Conservation (phyloP, 2,888 invertebrate species). For the Campoletis raptor region DNA sequence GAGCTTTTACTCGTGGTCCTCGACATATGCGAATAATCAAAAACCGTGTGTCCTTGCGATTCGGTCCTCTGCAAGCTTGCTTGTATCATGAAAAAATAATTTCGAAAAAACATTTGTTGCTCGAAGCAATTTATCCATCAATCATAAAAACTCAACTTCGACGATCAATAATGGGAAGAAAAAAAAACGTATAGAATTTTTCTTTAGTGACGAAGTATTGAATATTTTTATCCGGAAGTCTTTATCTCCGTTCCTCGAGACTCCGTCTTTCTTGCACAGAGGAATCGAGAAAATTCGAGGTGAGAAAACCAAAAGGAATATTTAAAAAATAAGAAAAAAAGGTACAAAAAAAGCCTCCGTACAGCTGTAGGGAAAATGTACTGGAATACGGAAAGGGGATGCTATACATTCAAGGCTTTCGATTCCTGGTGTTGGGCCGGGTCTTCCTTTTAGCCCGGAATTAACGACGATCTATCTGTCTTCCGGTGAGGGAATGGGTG, state of each 20-base stretch:
- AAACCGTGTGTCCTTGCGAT: not conserved
- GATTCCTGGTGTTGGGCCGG: conserved; percentile 30
- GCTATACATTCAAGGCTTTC: conserved; percentile 41
- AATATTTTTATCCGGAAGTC: not conserved
- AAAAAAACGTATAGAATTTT: not conserved
- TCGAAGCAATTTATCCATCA: conserved; percentile 8
- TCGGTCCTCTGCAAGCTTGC: not conserved
- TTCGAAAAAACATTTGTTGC: not conserved
- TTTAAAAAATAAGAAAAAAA: conserved; percentile 1
- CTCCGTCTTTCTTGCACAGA: not conserved
- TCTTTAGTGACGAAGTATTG: not conserved
- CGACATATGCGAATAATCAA: conserved; percentile 22
- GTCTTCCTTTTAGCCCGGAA: conserved; percentile 47
- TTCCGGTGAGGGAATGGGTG: conserved; percentile 23
- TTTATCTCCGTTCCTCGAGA: not conserved
- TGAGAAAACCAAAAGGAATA: conserved; percentile 20
- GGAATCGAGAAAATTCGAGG: conserved; percentile 3
- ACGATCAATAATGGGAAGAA: not conserved
- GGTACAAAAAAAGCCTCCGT: not conserved
- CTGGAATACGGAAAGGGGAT: conserved; percentile 25
- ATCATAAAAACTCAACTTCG: not conserved
- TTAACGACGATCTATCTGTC: conserved; percentile 58
- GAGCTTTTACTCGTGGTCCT: conserved; percentile 16
- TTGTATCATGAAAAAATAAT: not conserved
- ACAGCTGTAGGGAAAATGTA: conserved; percentile 45